Evolutionary conservation across 53 echinoderm and acorn worm genomes (phyloP).

Genomic region (Antedon mediterranea): DNA sequence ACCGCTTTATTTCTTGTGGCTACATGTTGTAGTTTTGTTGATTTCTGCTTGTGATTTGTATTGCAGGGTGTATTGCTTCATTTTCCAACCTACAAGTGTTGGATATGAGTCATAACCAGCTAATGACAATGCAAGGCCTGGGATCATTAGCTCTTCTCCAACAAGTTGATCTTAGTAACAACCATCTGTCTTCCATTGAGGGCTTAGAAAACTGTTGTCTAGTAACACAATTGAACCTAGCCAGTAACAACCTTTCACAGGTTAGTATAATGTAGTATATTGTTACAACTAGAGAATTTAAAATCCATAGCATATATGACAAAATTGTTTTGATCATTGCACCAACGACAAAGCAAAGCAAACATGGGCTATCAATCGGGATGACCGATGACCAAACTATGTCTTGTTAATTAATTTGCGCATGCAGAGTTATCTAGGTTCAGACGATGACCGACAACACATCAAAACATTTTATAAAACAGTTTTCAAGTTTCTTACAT

Average conservation of each 20-base stretch:
- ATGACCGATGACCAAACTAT: too few relatives aligned
- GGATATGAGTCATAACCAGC: constrained; percentile 65
- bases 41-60: background rate
- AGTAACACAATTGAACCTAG: constrained; percentile 43
- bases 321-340: background rate
- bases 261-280: constrained; percentile 10
- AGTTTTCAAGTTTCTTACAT: too few relatives aligned
- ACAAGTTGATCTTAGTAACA: constrained; percentile 47
- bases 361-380: too few relatives aligned
- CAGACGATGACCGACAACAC: too few relatives aligned
- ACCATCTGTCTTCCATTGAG: constrained; percentile 57
- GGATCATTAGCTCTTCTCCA: constrained; percentile 36
- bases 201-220: constrained; percentile 56
- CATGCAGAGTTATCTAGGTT: too few relatives aligned
- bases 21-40: too few relatives aligned
- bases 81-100: constrained; percentile 46
- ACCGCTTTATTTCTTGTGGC: too few relatives aligned
- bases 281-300: background rate
- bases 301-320: background rate
- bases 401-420: too few relatives aligned
- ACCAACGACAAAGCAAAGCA: background rate
- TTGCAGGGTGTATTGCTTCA: constrained; percentile 49
- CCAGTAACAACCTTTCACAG: constrained; percentile 63
- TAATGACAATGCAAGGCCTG: constrained; percentile 57
- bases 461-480: too few relatives aligned